Conservation (phyloP, 2,113 vertebrate genomes). For the Pedionomus torquatus region DNA sequence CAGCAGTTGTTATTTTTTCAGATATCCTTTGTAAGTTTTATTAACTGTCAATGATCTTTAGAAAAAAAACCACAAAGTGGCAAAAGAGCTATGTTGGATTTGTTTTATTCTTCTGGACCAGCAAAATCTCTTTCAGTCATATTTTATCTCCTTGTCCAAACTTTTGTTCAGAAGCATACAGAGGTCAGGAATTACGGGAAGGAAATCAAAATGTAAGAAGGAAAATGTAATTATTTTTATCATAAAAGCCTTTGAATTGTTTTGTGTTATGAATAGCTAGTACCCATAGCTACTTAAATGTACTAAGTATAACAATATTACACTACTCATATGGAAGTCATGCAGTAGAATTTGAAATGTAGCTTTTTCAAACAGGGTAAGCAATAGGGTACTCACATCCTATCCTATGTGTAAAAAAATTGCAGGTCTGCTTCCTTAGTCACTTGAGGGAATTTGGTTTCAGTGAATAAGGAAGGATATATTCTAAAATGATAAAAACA, state of each 20-base stretch:
- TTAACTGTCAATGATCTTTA: not conserved
- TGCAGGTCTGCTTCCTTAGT: not conserved
- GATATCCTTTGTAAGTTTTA: not conserved
- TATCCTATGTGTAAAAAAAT: not conserved
- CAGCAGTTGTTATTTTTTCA: not conserved
- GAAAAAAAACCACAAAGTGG: not conserved
- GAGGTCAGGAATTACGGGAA: slow-evolving; percentile 2
- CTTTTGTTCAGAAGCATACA: not conserved
- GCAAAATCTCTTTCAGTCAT: not conserved
- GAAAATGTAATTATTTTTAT: not conserved
- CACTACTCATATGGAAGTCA: not conserved
- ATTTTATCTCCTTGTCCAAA: slow-evolving; percentile 4
- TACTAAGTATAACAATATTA: not conserved
- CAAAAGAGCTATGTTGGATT: not conserved
- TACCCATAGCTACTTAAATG: not conserved
- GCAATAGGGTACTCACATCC: not conserved
- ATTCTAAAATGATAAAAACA: not conserved
- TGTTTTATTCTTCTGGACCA: not conserved
- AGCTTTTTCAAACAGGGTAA: not conserved
- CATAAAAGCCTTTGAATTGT: not conserved
- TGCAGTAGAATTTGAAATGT: not conserved
- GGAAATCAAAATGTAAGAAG: slow-evolving; percentile 34
- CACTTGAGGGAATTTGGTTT: not conserved
- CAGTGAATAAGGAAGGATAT: not conserved
- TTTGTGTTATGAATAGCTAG: not conserved